A percentile compares a stretch with the other conserved stretches of the same genome.
Conservation (phyloP, 1,140 invertebrate genomes). For the Nylanderia fulva region DNA sequence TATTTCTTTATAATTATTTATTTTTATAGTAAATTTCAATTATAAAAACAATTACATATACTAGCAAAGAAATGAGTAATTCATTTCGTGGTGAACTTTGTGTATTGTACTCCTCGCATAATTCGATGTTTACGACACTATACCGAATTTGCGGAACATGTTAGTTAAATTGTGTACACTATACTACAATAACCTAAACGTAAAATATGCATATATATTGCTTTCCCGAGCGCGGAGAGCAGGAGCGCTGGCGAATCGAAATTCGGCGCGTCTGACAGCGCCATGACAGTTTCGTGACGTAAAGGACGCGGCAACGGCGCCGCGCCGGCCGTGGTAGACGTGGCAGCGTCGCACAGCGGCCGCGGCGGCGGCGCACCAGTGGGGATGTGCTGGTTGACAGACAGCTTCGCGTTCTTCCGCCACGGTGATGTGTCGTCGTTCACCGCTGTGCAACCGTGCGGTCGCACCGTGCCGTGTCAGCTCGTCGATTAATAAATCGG, state of each 20-base stretch:
- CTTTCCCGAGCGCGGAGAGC: neutral
- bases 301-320: conserved; percentile 62
- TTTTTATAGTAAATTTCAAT: no score
- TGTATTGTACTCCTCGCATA: no score
- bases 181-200: neutral
- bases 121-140: no score
- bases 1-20: no score
- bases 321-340: conserved; percentile 4
- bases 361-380: conserved; percentile 56
- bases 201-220: neutral
- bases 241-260: neutral
- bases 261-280: conserved; percentile 6
- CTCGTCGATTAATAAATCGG: conserved; percentile 43
- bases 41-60: no score
- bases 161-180: no score
- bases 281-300: neutral
- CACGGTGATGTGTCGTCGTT: conserved; percentile 70
- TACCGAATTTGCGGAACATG: no score
- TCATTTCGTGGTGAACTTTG: no score
- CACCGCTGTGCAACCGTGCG: conserved; percentile 58
- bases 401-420: conserved; percentile 64
- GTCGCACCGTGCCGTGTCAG: conserved; percentile 56
- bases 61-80: no score
- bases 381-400: conserved; percentile 65
- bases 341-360: conserved; percentile 61